phyloP scores from a whole-genome alignment of 2,888 invertebrate genomes.

The Protophormia terraenovae region DNA sequence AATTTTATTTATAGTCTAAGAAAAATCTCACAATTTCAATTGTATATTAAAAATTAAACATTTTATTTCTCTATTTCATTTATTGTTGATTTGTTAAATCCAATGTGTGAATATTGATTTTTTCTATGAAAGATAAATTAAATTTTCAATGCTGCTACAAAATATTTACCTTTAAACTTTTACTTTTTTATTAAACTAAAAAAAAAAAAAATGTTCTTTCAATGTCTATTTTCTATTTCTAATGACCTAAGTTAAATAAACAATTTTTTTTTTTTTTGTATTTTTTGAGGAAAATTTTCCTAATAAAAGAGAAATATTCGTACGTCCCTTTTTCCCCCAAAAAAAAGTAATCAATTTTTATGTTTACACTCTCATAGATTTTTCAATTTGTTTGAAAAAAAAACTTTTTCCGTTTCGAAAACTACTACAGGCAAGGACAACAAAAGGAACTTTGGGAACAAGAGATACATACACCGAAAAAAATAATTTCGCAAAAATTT shows the following conservation, averaged over 20 bases:
- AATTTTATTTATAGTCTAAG: background rate
- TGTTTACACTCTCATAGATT: slow-evolving; percentile 29
- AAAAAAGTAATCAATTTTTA: slow-evolving; percentile 16
- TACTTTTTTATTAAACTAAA: background rate
- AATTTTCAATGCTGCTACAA: slow-evolving; percentile 2
- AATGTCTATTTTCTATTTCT: slow-evolving; percentile 14
- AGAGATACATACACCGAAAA: background rate
- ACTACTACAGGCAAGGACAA: background rate
- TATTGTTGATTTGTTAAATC: background rate
- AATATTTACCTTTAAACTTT: background rate
- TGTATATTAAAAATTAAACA: background rate
- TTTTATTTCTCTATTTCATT: background rate
- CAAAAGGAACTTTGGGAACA: background rate
- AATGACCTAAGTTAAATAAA: slow-evolving; percentile 43
- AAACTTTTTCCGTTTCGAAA: background rate
- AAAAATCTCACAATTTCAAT: background rate
- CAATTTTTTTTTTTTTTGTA: background rate
- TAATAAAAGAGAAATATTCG: background rate
- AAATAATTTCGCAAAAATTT: background rate
- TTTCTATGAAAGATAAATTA: background rate
- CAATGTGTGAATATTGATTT: background rate
- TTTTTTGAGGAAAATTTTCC: background rate
- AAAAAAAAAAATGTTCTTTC: too few species aligned
- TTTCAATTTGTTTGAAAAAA: slow-evolving; percentile 40
- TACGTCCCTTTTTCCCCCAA: slow-evolving; percentile 1